Conservation (phyloP, 2,888 invertebrate species). For the Melanargia galathea region DNA sequence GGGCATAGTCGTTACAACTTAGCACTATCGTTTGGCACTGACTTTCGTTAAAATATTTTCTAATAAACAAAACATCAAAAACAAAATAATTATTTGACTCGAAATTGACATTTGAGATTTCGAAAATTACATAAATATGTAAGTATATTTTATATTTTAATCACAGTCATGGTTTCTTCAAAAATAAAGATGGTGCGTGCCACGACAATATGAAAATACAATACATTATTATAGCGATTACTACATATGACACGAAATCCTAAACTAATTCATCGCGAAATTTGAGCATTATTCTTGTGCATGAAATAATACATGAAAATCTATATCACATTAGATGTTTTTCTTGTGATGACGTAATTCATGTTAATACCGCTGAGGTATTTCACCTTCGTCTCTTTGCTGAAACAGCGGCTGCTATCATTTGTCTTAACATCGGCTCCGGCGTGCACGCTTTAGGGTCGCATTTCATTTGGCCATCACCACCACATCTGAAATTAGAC, state of each 20-base stretch:
- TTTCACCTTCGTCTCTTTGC: slow-evolving; percentile 88
- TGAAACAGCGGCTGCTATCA: slow-evolving; percentile 92
- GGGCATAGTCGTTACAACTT: slow-evolving; percentile 76
- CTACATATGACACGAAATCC: slow-evolving; percentile 81
- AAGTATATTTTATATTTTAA: slow-evolving; percentile 68
- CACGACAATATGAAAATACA: slow-evolving; percentile 69
- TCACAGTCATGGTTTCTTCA: slow-evolving; percentile 77
- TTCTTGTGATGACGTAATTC: slow-evolving; percentile 65
- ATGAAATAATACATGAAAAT: slow-evolving; percentile 73
- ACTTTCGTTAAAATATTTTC: slow-evolving; percentile 65
- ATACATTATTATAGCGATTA: slow-evolving; percentile 66
- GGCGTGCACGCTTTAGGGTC: slow-evolving; percentile 95
- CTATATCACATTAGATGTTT: slow-evolving; percentile 66
- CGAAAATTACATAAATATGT: slow-evolving; percentile 59
- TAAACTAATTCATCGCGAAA: slow-evolving; percentile 77
- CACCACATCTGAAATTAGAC: slow-evolving; percentile 88
- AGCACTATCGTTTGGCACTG: slow-evolving; percentile 81
- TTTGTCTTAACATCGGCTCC: slow-evolving; percentile 94
- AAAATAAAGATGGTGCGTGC: slow-evolving; percentile 69
- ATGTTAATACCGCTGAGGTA: slow-evolving; percentile 52
- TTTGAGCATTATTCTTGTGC: slow-evolving; percentile 81
- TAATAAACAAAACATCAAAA: slow-evolving; percentile 32
- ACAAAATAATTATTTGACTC: slow-evolving; percentile 47
- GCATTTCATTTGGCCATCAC: slow-evolving; percentile 96
- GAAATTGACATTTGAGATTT: slow-evolving; percentile 59